Percentiles rank a stretch among this genome's conserved stretches.
Conservation (phyloP, 2,797 vertebrate species). For the Hylomyscus alleni region DNA sequence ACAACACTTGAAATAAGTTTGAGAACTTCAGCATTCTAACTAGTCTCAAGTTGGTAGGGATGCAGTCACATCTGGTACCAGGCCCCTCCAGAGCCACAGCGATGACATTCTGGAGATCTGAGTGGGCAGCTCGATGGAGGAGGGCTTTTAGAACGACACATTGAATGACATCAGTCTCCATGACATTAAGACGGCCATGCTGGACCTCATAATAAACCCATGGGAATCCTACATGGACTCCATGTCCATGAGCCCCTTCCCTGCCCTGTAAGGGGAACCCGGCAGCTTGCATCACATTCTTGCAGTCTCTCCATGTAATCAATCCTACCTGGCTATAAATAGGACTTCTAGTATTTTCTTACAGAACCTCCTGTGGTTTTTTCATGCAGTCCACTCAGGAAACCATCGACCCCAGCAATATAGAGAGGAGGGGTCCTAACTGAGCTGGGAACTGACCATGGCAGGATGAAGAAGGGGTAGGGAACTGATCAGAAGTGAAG, state of each 20-base stretch:
- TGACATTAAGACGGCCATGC: not conserved
- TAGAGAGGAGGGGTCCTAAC: rapidly evolving
- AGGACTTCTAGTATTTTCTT: not conserved
- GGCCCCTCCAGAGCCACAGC: not conserved
- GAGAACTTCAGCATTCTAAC: not conserved
- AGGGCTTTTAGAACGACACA: not conserved
- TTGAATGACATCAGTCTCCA: not conserved
- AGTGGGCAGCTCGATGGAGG: not conserved
- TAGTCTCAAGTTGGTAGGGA: not conserved
- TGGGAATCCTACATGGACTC: not conserved
- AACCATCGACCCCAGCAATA: not conserved
- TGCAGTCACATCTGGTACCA: not conserved
- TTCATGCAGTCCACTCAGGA: not conserved
- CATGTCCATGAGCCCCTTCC: too few relatives aligned
- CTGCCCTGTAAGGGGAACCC: not conserved
- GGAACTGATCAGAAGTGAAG: not conserved
- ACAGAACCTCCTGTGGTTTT: not conserved
- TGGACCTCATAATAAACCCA: not conserved
- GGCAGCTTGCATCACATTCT: not conserved
- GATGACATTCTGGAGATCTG: not conserved
- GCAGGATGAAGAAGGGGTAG: not conserved
- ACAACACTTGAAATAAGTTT: not conserved
- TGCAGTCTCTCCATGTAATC: not conserved
- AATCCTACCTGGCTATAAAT: not conserved
- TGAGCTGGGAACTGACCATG: not conserved